A percentile compares a stretch with the other conserved stretches of the same genome.
These are phyloP conservation scores for Actinia equina DNA, from an alignment of 64 coral and sea anemone genomes.

Conservation along the genomic window DNA sequence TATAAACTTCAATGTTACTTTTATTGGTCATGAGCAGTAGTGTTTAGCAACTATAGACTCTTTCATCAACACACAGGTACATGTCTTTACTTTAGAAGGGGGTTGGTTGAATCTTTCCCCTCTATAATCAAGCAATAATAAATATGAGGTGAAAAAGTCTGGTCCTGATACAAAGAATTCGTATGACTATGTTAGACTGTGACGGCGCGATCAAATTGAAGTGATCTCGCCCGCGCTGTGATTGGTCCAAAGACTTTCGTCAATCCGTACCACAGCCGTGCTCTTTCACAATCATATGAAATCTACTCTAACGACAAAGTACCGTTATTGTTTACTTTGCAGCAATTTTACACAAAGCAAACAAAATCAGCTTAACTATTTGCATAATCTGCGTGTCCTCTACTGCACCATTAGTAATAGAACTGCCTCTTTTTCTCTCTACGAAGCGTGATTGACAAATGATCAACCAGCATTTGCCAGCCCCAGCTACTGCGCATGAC, in stretches of 20 bases:
- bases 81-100: too few species aligned
- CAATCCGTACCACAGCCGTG: neutral
- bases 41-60: neutral
- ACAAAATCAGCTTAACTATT: too few species aligned
- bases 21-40: neutral
- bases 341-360: too few species aligned
- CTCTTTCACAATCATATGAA: neutral
- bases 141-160: too few species aligned
- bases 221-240: too few species aligned
- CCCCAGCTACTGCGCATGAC: slow-evolving; percentile 2
- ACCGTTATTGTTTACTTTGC: neutral
- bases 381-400: neutral
- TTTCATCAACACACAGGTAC: neutral
- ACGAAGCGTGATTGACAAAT: neutral
- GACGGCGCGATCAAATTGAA: too few species aligned
- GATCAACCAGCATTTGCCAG: neutral
- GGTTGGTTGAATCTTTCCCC: too few species aligned
- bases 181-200: too few species aligned
- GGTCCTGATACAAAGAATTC: too few species aligned
- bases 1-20: neutral
- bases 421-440: neutral
- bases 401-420: neutral
- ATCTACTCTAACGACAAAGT: neutral
- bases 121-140: too few species aligned
- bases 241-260: too few species aligned